Conservation (phyloP, 2,797 vertebrate genomes). For the Manis javanica region DNA sequence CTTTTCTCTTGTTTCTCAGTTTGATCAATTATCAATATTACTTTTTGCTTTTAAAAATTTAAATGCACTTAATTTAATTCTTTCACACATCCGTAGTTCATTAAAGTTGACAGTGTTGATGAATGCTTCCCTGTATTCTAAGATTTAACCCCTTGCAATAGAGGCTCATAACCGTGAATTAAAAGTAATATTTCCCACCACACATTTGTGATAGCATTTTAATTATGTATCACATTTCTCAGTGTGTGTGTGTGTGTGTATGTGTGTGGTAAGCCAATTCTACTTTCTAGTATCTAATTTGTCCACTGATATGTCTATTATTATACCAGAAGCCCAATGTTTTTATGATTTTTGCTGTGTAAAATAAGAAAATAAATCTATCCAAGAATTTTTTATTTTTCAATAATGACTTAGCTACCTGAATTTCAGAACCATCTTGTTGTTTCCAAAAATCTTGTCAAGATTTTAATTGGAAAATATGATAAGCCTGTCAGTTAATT, state of each 20-base stretch:
- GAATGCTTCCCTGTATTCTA: not conserved
- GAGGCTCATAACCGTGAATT: not conserved
- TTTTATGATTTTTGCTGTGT: not conserved
- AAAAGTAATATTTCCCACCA: not conserved
- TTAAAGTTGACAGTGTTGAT: not conserved
- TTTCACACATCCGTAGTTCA: not conserved
- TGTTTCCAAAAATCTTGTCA: conserved; percentile 23
- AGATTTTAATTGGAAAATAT: conserved; percentile 26
- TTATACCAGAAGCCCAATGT: not conserved
- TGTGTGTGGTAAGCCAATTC: not conserved
- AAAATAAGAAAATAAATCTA: not conserved
- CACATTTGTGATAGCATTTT: not conserved
- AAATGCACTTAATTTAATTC: not conserved
- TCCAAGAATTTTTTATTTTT: conserved; percentile 6
- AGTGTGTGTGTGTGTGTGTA: not conserved
- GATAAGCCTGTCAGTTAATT: not conserved
- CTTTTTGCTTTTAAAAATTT: not conserved
- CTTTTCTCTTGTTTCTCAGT: not conserved
- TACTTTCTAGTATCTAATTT: not conserved
- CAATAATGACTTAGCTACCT: not conserved
- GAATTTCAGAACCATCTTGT: conserved; percentile 9
- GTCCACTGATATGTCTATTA: not conserved
- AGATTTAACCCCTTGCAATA: not conserved
- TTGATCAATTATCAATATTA: not conserved
- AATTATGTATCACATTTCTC: not conserved